These are phyloP conservation scores for Hyperoplus immaculatus DNA, from an alignment of 2,797 vertebrate species.

Conservation along the genomic window DNA sequence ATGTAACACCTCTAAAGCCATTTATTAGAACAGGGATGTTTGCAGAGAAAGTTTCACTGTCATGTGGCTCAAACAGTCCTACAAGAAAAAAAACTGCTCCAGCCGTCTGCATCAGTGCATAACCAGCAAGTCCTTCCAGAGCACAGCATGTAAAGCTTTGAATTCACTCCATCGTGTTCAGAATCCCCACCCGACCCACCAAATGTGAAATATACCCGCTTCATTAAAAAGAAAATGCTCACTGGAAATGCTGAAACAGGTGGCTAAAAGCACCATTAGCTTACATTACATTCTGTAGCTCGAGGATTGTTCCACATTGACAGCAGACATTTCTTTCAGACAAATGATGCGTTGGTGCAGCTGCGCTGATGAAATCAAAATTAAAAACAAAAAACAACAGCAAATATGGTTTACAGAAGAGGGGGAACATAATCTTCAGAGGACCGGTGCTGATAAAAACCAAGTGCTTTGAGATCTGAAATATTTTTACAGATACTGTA, in stretches of 20 bases:
- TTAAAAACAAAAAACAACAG: constrained; percentile 41
- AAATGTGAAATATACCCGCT: constrained; percentile 53
- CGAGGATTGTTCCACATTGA: constrained; percentile 78
- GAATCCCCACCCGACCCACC: constrained; percentile 3
- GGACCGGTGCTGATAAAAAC: constrained; percentile 69
- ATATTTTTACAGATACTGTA: constrained; percentile 72
- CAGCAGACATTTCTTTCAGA: constrained; percentile 77
- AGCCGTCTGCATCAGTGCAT: constrained; percentile 73
- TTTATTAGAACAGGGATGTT: constrained; percentile 90
- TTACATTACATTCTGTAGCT: constrained; percentile 84
- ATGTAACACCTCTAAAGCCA: constrained; percentile 86
- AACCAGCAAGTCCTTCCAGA: constrained; percentile 73
- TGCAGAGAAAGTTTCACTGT: constrained; percentile 79
- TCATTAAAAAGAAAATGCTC: constrained; percentile 62
- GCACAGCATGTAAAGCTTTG: constrained; percentile 77
- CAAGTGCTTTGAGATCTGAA: constrained; percentile 79
- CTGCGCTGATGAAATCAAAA: constrained; percentile 64
- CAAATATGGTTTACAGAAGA: constrained; percentile 61
- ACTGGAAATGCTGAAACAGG: constrained; percentile 77
- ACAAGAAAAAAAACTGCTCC: constrained; percentile 73
- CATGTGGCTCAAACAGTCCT: constrained; percentile 81
- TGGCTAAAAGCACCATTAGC: constrained; percentile 75
- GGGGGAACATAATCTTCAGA: constrained; percentile 47
- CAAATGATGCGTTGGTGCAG: constrained; percentile 77
- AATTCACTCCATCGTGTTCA: constrained; percentile 56